Conservation (phyloP, 2,797 vertebrate species). For the Fringilla coelebs region DNA sequence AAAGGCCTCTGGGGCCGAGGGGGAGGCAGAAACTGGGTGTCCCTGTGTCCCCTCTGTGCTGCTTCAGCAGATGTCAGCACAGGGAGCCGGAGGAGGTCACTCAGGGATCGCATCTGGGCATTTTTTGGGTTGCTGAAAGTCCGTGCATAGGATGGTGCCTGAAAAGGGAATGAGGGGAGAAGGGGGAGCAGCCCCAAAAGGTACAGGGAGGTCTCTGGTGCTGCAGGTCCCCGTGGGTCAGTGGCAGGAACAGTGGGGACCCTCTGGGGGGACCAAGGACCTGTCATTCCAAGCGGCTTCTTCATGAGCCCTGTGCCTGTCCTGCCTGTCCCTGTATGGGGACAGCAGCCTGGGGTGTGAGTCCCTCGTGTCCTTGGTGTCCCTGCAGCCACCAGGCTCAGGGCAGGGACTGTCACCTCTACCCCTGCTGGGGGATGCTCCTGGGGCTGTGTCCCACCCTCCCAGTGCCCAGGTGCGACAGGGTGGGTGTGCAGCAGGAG, state of each 20-base stretch:
- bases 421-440: not conserved
- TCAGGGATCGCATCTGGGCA: not conserved
- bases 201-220: not conserved
- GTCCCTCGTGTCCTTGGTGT: not conserved
- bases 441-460: not conserved
- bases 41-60: not conserved
- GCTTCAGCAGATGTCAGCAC: not conserved
- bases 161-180: not conserved
- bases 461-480: not conserved
- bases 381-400: not conserved
- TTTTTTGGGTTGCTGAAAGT: not conserved
- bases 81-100: not conserved
- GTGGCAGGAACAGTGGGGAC: not conserved
- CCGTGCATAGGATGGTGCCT: not conserved
- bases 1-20: not conserved
- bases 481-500: not conserved
- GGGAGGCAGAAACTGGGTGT: not conserved
- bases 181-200: not conserved
- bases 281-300: not conserved
- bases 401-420: not conserved
- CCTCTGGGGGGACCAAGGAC: not conserved
- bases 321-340: not conserved
- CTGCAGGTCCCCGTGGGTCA: accelerated
- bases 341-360: not conserved
- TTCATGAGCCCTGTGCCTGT: not conserved